These are phyloP conservation scores for Intellagama lesueurii DNA, from an alignment of 2,797 vertebrate genomes.

Conservation along the genomic window DNA sequence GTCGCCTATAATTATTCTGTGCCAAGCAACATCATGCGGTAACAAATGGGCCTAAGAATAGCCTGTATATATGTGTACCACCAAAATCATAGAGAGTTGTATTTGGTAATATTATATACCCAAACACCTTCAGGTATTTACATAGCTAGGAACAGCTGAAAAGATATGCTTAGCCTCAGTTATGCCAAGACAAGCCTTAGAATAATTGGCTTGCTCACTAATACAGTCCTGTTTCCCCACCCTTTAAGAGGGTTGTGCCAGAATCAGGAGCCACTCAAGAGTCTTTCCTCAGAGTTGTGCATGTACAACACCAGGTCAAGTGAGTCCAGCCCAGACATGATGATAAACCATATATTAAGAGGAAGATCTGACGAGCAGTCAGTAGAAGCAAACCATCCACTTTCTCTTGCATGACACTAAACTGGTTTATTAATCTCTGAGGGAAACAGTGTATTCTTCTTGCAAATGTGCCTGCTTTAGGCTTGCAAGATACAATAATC, in stretches of 20 bases:
- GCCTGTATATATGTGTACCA: not conserved
- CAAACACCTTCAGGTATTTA: not conserved
- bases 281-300: not conserved
- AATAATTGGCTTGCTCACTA: not conserved
- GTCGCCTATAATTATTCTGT: not conserved
- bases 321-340: not conserved
- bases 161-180: not conserved
- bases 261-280: not conserved
- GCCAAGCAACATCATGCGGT: not conserved
- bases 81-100: not conserved
- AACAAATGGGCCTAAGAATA: not conserved
- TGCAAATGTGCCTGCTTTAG: not conserved
- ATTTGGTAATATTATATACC: not conserved
- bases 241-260: not conserved
- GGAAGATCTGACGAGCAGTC: not conserved
- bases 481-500: conserved; percentile 8
- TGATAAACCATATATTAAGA: not conserved
- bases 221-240: not conserved
- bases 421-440: not conserved
- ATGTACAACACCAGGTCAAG: not conserved
- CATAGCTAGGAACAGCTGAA: not conserved
- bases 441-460: conserved; percentile 6
- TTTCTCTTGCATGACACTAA: not conserved
- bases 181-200: not conserved
- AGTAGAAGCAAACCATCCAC: not conserved